Evolutionary conservation across 2,888 invertebrate species (phyloP).

Genomic region (Cryptus armator): DNA sequence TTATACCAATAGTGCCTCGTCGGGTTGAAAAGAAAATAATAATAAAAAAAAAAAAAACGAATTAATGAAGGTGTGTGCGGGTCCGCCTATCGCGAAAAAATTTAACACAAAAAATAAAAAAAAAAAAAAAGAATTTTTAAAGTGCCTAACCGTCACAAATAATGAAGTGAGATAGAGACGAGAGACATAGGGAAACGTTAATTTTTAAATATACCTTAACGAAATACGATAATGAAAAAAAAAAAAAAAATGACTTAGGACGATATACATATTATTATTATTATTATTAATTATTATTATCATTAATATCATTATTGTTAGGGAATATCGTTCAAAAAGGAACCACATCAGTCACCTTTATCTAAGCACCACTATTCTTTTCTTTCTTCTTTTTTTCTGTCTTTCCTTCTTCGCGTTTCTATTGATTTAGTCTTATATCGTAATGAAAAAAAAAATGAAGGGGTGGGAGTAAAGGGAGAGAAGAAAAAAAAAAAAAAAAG

Average conservation of each 20-base stretch:
- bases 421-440: constrained; percentile 51
- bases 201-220: constrained; percentile 63
- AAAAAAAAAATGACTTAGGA: constrained; percentile 55
- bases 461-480: neutral
- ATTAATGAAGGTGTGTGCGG: constrained; percentile 49
- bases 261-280: constrained; percentile 68
- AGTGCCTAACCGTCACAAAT: constrained; percentile 72
- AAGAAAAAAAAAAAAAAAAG: neutral
- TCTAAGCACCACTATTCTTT: constrained; percentile 53
- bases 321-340: constrained; percentile 62
- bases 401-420: constrained; percentile 59
- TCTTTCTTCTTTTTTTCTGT: constrained; percentile 30
- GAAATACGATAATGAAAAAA: constrained; percentile 44
- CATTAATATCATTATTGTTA: constrained; percentile 69
- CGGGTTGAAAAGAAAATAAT: constrained; percentile 37
- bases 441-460: constrained; percentile 24
- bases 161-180: constrained; percentile 66
- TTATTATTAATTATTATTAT: constrained; percentile 67
- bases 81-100: constrained; percentile 60
- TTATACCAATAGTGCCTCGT: constrained; percentile 67
- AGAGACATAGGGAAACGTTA: constrained; percentile 64
- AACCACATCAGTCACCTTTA: constrained; percentile 63
- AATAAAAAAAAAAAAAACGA: neutral
- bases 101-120: constrained; percentile 30
- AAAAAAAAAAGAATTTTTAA: constrained; percentile 48